These are phyloP conservation scores for Lasioglossum figueresi DNA, from an alignment of 2,888 invertebrate genomes.

Conservation along the genomic window DNA sequence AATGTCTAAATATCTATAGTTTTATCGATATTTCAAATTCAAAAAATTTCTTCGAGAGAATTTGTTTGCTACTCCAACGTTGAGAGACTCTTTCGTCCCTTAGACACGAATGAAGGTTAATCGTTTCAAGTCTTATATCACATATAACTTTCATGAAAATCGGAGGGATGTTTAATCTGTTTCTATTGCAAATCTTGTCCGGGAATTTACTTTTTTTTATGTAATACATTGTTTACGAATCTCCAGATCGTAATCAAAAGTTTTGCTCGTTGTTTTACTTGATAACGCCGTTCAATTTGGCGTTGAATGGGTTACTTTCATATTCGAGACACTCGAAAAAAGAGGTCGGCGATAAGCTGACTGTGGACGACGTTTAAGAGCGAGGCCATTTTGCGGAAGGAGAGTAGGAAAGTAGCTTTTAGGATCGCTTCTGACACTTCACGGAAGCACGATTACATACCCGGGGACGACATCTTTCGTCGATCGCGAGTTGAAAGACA, in stretches of 20 bases:
- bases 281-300: not conserved
- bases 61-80: not conserved
- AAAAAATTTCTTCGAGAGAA: no score
- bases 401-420: slow-evolving; percentile 15
- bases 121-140: not conserved
- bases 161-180: not conserved
- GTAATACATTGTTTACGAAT: no score
- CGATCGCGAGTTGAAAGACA: not conserved
- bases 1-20: not conserved
- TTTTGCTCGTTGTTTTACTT: not conserved
- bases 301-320: not conserved
- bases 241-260: no score
- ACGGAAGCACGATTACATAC: not conserved
- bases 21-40: not conserved
- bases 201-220: not conserved
- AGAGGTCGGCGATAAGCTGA: not conserved
- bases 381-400: not conserved
- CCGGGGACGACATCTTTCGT: slow-evolving; percentile 2
- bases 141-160: not conserved
- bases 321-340: not conserved
- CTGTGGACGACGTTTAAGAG: not conserved
- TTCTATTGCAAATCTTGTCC: not conserved
- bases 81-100: not conserved
- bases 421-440: slow-evolving; percentile 12
- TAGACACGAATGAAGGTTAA: not conserved